phyloP scores from a whole-genome alignment of 92 coral and sea anemone genomes.

The Phenganax marumi region DNA sequence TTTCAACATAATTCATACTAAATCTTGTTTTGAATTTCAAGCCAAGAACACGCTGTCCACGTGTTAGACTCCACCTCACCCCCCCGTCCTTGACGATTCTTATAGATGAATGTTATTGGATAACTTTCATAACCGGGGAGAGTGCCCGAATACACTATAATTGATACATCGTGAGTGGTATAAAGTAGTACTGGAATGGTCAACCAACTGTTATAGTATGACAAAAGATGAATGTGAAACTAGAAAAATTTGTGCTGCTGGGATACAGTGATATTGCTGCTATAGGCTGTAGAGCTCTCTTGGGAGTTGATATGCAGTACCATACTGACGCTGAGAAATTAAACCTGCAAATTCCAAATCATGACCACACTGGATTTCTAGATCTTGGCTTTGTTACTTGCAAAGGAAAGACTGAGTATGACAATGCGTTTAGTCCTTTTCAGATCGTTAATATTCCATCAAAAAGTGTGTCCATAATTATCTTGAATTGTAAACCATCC shows the following conservation, averaged over 20 bases:
- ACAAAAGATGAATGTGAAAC: conserved; percentile 20
- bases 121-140: no score
- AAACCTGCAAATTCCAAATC: conserved; percentile 22
- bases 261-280: conserved; percentile 43
- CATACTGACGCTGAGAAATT: conserved; percentile 22
- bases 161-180: no score
- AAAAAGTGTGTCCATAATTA: conserved; percentile 23
- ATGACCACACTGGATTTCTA: conserved; percentile 20
- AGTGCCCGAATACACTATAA: no score
- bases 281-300: conserved; percentile 31
- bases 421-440: conserved; percentile 32
- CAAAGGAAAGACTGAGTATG: conserved; percentile 35
- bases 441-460: conserved; percentile 33
- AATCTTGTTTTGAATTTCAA: neutral
- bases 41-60: neutral
- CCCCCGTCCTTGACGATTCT: no score
- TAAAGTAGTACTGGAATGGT: no score
- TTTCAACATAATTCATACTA: conserved; percentile 64
- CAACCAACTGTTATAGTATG: no score
- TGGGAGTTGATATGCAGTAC: conserved; percentile 33
- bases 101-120: no score
- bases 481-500: conserved; percentile 37
- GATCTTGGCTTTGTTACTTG: conserved; percentile 40
- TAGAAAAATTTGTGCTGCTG: conserved; percentile 20
- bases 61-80: no score